These are phyloP conservation scores for Albula glossodonta DNA, from an alignment of 2,113 vertebrate genomes.

Conservation along the genomic window DNA sequence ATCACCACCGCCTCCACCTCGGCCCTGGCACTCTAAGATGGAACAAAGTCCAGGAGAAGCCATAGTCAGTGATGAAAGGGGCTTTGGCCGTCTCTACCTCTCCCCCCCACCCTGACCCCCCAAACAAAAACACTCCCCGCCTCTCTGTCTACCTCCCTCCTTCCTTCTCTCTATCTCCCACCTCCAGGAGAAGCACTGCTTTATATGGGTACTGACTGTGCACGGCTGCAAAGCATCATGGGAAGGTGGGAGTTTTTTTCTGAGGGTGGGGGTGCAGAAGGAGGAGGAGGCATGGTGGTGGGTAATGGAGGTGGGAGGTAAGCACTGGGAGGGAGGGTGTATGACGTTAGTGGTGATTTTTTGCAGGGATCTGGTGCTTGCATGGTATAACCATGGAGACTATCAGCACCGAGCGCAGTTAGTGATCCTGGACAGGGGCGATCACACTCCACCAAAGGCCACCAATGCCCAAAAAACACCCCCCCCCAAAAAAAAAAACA, in stretches of 20 bases:
- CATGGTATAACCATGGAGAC: no score
- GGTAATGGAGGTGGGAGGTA: conserved; percentile 31
- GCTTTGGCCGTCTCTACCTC: not conserved
- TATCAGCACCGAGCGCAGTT: no score
- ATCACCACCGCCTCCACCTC: conserved; percentile 18
- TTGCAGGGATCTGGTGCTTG: not conserved
- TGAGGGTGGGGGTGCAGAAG: conserved; percentile 31
- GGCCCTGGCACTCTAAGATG: not conserved
- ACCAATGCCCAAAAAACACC: no score
- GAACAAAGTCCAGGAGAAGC: not conserved
- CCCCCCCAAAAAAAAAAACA: no score
- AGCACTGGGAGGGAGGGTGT: not conserved
- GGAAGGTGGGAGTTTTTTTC: conserved; percentile 46
- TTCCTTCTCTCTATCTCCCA: conserved; percentile 18
- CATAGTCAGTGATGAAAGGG: not conserved
- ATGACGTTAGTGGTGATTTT: not conserved
- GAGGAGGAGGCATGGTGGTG: conserved; percentile 29
- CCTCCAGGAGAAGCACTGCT: conserved; percentile 57
- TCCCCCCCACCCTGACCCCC: not conserved
- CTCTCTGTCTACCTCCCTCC: not conserved
- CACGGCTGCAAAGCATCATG: conserved; percentile 58
- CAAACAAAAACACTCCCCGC: not conserved
- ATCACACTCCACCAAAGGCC: no score
- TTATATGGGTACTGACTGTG: conserved; percentile 69
- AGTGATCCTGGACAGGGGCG: no score